phyloP scores from a whole-genome alignment of 2,888 invertebrate species.

The Diadegma fenestrale region DNA sequence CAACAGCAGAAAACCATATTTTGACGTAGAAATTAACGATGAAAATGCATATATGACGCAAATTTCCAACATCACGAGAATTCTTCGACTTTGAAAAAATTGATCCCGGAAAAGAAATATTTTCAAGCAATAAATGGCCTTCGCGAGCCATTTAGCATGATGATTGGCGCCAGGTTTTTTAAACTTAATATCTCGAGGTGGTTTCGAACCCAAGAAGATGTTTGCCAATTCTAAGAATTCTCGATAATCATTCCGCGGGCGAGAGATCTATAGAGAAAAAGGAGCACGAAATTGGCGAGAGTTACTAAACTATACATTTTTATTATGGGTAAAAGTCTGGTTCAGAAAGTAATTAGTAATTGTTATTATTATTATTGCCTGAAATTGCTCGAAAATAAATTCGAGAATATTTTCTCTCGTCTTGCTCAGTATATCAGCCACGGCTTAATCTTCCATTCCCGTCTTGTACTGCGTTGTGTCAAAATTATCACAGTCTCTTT shows the following conservation, averaged over 20 bases:
- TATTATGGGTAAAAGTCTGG: no score
- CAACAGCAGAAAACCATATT: constrained; percentile 37
- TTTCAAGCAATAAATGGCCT: constrained; percentile 55
- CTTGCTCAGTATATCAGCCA: not conserved
- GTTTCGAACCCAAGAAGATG: constrained; percentile 30
- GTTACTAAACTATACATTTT: no score
- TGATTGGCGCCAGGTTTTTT: constrained; percentile 42
- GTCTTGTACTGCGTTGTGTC: constrained; percentile 27
- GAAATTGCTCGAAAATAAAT: constrained; percentile 2
- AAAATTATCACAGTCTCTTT: constrained; percentile 24
- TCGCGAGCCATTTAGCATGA: constrained; percentile 49
- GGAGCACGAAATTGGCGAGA: no score
- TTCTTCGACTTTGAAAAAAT: constrained; percentile 30
- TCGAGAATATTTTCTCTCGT: not conserved
- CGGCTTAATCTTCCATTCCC: constrained; percentile 29
- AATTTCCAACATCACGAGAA: no score
- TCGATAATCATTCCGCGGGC: constrained; percentile 22
- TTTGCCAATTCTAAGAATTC: constrained; percentile 60
- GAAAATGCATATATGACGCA: constrained; percentile 36
- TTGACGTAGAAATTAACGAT: constrained; percentile 16
- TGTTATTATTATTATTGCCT: no score
- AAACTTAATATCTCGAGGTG: constrained; percentile 25
- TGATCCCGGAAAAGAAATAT: constrained; percentile 48
- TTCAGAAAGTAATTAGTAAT: no score
- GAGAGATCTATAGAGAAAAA: not conserved